Evolutionary conservation across 1,140 invertebrate genomes (phyloP).

Genomic region (Samia ricini): DNA sequence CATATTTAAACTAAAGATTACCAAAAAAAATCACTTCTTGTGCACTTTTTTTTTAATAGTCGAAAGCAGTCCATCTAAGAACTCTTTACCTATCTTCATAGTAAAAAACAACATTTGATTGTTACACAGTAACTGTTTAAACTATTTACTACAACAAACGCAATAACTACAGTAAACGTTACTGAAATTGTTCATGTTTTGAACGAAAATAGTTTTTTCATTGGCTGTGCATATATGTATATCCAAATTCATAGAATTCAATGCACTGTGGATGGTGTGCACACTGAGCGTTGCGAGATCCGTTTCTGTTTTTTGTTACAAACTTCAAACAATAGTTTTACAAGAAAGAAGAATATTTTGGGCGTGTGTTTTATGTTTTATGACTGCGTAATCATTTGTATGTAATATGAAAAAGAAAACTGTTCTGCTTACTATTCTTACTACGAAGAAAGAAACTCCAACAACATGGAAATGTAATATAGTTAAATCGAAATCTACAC

Average conservation of each 20-base stretch:
- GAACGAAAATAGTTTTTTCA: conserved; percentile 7
- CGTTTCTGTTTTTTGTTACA: conserved; percentile 11
- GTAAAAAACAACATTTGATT: background rate
- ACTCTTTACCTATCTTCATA: too few relatives aligned
- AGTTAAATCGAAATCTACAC: too few relatives aligned
- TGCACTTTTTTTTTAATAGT: too few relatives aligned
- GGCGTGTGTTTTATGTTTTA: conserved; percentile 1
- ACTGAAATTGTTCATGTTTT: background rate
- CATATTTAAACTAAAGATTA: too few relatives aligned
- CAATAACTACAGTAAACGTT: background rate
- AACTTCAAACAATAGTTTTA: conserved; percentile 5
- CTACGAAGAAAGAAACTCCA: background rate
- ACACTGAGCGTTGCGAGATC: background rate
- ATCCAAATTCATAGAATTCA: conserved; percentile 3
- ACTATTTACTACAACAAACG: background rate
- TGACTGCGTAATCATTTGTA: background rate
- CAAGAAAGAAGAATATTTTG: background rate
- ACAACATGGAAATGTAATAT: background rate
- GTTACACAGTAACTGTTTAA: background rate
- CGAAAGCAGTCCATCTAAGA: too few relatives aligned
- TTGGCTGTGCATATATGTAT: background rate
- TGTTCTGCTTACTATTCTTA: background rate
- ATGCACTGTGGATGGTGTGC: conserved; percentile 5
- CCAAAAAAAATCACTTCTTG: too few relatives aligned
- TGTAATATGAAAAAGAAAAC: background rate